Base-by-base conservation (phyloP, 1,140 invertebrate genomes). In the Atopsyche davidsoni region DNA sequence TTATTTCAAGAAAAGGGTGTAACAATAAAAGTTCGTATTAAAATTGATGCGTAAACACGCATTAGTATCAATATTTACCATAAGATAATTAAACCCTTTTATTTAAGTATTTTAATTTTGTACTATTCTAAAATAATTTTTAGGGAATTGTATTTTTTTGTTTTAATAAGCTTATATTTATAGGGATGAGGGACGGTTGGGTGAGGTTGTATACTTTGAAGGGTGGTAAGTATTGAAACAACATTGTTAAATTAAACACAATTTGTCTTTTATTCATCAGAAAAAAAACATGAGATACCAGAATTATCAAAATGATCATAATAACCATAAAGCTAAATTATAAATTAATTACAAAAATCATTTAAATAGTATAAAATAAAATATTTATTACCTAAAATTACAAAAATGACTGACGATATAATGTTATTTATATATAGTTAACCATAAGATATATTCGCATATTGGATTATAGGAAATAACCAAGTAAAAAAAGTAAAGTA, bases 271-370 rank as follows among this genome's bases (percentile, higher is more conserved):
- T 53, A 53, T 57, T 57, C 42, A 35, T 53, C 51, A 57, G 51
- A 50, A 57, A 53, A 56, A 52, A 57, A 52, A 56, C 48, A 52
- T 46, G 55, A 57, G 55, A 57, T 57, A 57, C 46, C 51, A 46
- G 51, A 36, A 52, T 53, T 46, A 49, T 52, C 34, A 50, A 52
- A 50, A 31, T 48, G 28, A 54, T 41, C 51, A 36, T 36, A 36
- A 9, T 36, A 7, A 51, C 36, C 50, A 16, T 52, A 52, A 40
- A 28, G 18, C 44, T 46, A 52, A 22, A 52, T 44, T 57, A 53
- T 57, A 57, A 57, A 57, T 57, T 50, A 53, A 53, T 49, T 49
- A 57, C 40, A 56, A 52, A 52, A 46, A 52, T 22, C 23, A 4
- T 38, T 55, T 53, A 57, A 53, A 57, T 57, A 57, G 36, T 46